Percentiles rank a stretch among this genome's conserved stretches.
Evolutionary conservation across 1,140 invertebrate genomes (phyloP).

Genomic region (Acromyrmex echinatior): DNA sequence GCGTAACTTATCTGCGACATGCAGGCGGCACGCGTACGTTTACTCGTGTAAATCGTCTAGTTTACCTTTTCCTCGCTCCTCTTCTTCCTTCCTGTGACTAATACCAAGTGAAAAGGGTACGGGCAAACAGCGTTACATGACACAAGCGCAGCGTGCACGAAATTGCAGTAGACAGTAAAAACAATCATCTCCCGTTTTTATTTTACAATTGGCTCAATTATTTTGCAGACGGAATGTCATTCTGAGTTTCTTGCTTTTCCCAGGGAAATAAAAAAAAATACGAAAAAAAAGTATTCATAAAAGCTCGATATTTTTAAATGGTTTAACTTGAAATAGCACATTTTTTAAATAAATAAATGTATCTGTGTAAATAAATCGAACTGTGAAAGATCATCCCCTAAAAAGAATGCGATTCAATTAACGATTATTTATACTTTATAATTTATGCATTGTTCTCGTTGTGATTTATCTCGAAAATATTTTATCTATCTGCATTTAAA

Average conservation of each 20-base stretch:
- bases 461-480: conserved; percentile 47
- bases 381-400: background rate
- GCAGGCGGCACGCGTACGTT: conserved; percentile 70
- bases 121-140: conserved; percentile 63
- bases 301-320: background rate
- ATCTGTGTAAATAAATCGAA: background rate
- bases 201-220: background rate
- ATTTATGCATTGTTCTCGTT: conserved; percentile 36
- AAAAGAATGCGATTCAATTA: conserved; percentile 8
- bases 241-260: background rate
- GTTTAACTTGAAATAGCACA: background rate
- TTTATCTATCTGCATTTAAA: conserved; percentile 27
- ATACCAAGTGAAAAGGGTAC: conserved; percentile 9
- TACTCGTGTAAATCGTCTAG: conserved; percentile 73
- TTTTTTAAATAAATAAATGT: background rate
- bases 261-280: background rate
- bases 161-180: conserved; percentile 12
- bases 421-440: conserved; percentile 10
- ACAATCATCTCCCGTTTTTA: conserved; percentile 3
- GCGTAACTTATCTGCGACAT: conserved; percentile 72
- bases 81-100: conserved; percentile 50
- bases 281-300: background rate
- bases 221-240: background rate
- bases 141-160: conserved; percentile 29
- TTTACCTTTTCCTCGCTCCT: conserved; percentile 65